These are phyloP conservation scores for Falco naumanni DNA, from an alignment of 2,797 vertebrate genomes.

Conservation along the genomic window DNA sequence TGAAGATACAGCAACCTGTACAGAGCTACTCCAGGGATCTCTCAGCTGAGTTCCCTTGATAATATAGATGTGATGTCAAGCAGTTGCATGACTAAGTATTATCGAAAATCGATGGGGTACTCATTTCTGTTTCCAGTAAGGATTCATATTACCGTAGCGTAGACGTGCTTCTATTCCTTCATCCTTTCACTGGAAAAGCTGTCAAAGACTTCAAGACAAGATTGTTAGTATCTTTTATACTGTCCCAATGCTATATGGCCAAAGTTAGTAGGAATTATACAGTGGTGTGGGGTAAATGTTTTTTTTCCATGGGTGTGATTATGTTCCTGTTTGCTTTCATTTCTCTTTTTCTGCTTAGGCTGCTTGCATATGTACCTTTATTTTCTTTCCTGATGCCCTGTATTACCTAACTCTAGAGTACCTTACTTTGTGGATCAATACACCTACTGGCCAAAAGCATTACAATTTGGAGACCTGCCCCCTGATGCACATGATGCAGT, in stretches of 20 bases:
- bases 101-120: neutral
- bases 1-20: neutral
- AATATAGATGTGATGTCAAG: neutral
- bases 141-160: neutral
- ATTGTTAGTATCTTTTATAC: neutral
- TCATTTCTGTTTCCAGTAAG: neutral
- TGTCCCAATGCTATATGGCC: neutral
- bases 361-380: neutral
- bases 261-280: neutral
- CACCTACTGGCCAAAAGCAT: neutral
- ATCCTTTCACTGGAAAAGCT: neutral
- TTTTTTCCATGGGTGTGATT: neutral
- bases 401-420: neutral
- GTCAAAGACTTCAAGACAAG: neutral
- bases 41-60: neutral
- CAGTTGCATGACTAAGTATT: neutral
- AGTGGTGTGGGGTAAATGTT: neutral
- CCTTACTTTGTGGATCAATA: neutral
- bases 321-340: neutral
- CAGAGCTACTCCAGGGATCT: neutral
- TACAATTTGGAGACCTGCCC: neutral
- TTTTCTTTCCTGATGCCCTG: neutral
- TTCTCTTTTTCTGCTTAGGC: neutral
- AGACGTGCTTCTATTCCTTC: neutral
- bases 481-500: neutral